A percentile compares a stretch with the other conserved stretches of the same genome.
Conservation (phyloP, 1,140 invertebrate species). For the Bombyx mandarina region DNA sequence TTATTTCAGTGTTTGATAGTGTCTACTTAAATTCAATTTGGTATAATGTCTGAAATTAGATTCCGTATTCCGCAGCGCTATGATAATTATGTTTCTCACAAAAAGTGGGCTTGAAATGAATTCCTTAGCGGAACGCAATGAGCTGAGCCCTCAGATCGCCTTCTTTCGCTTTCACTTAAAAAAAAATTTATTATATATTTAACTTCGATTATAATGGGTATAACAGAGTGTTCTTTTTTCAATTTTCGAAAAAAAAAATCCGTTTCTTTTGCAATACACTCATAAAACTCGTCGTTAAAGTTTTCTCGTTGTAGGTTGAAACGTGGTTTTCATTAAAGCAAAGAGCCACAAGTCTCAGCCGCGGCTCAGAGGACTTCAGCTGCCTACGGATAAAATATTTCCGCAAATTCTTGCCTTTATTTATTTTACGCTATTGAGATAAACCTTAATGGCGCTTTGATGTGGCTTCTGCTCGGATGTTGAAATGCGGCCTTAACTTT, state of each 20-base stretch:
- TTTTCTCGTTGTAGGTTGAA: constrained; percentile 38
- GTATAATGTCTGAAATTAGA: no score
- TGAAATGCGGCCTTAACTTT: constrained; percentile 47
- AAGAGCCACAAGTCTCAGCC: constrained; percentile 47
- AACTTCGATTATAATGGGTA: no score
- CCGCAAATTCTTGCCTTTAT: constrained; percentile 55
- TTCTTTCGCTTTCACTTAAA: no score
- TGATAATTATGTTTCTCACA: no score
- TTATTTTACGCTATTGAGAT: constrained; percentile 64
- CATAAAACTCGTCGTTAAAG: constrained; percentile 46
- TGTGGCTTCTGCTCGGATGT: constrained; percentile 39
- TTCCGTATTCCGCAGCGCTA: no score
- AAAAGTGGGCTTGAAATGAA: no score
- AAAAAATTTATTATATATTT: no score
- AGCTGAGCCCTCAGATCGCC: no score
- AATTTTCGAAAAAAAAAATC: neutral
- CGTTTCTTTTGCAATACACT: constrained; percentile 10
- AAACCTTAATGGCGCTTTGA: constrained; percentile 65
- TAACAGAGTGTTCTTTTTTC: no score
- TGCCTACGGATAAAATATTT: constrained; percentile 55
- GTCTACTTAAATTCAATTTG: no score
- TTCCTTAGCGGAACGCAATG: no score
- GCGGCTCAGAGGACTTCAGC: constrained; percentile 27
- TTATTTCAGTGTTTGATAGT: no score
- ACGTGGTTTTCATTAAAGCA: constrained; percentile 57